Percentiles rank a stretch among this genome's conserved stretches.
Conservation (phyloP, 2,888 invertebrate genomes). For the Blastobasis lacticolella region DNA sequence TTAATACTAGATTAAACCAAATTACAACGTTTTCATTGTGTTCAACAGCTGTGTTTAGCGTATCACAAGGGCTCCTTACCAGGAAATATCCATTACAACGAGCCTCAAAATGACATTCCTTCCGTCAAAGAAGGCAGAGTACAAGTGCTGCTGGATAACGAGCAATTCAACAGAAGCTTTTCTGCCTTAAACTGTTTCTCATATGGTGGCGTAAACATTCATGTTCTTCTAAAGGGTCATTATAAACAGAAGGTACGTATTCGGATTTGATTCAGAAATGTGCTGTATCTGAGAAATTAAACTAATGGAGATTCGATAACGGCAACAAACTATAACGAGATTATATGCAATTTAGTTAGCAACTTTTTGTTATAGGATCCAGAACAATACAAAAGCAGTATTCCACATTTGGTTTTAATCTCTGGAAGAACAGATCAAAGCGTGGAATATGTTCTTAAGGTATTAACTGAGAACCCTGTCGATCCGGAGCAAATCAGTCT, state of each 20-base stretch:
- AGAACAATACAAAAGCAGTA: conserved; percentile 28
- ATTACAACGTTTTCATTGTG: not conserved
- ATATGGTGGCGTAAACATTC: conserved; percentile 33
- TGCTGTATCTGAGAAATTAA: not conserved
- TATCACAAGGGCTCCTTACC: conserved; percentile 35
- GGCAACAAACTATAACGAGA: no score
- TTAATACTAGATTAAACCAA: no score
- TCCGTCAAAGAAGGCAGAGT: conserved; percentile 27
- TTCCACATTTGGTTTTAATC: conserved; percentile 65
- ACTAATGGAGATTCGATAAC: no score
- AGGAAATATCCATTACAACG: conserved; percentile 33
- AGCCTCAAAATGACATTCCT: conserved; percentile 21
- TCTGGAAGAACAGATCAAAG: conserved; percentile 74
- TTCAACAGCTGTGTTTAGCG: conserved; percentile 32
- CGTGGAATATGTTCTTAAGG: conserved; percentile 40
- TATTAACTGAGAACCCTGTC: conserved; percentile 33
- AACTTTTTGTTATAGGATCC: conserved; percentile 23
- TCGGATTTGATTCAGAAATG: not conserved
- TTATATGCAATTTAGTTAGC: no score
- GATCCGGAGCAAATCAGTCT: conserved; percentile 67
- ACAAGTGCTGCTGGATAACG: conserved; percentile 28
- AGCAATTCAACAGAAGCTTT: conserved; percentile 26
- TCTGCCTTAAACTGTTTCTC: conserved; percentile 40
- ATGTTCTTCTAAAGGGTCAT: conserved; percentile 39
- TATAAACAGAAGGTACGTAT: conserved; percentile 36